Percentiles rank a stretch among this genome's conserved stretches.
Conservation (phyloP, 2,113 vertebrate genomes). For the Panthera leo region DNA sequence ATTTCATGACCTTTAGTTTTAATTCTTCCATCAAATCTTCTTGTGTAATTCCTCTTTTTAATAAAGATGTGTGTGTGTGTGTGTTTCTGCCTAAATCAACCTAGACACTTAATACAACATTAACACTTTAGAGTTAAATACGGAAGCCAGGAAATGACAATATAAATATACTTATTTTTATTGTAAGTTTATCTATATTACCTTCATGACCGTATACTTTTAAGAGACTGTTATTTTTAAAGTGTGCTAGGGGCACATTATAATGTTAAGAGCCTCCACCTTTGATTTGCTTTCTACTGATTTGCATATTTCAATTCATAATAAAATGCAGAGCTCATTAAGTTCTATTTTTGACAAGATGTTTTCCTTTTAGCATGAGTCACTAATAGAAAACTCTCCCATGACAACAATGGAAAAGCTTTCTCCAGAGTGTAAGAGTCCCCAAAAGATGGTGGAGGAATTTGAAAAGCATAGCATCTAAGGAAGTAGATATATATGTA, state of each 20-base stretch:
- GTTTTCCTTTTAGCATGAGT: constrained; percentile 52
- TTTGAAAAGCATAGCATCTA: not conserved
- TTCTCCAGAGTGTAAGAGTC: not conserved
- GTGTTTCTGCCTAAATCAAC: constrained; percentile 35
- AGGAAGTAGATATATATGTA: not conserved
- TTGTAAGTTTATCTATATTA: constrained; percentile 50
- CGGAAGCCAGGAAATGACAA: not conserved
- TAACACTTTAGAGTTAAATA: constrained; percentile 55
- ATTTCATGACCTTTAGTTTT: constrained; percentile 88
- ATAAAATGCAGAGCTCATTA: constrained; percentile 59
- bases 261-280: constrained; percentile 40
- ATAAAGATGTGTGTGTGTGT: constrained; percentile 59
- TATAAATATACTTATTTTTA: constrained; percentile 58
- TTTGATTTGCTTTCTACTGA: constrained; percentile 57
- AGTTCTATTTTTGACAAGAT: constrained; percentile 59
- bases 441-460: not conserved
- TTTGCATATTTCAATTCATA: constrained; percentile 63
- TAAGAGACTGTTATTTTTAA: constrained; percentile 61
- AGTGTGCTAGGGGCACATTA: constrained; percentile 1
- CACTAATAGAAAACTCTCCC: constrained; percentile 19
- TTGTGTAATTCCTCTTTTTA: constrained; percentile 62
- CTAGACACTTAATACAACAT: constrained; percentile 8
- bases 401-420: constrained; percentile 1
- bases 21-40: constrained; percentile 72
- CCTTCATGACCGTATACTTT: constrained; percentile 26